Conservation (phyloP, 2,113 vertebrate genomes). For the Pampusana beccarii region DNA sequence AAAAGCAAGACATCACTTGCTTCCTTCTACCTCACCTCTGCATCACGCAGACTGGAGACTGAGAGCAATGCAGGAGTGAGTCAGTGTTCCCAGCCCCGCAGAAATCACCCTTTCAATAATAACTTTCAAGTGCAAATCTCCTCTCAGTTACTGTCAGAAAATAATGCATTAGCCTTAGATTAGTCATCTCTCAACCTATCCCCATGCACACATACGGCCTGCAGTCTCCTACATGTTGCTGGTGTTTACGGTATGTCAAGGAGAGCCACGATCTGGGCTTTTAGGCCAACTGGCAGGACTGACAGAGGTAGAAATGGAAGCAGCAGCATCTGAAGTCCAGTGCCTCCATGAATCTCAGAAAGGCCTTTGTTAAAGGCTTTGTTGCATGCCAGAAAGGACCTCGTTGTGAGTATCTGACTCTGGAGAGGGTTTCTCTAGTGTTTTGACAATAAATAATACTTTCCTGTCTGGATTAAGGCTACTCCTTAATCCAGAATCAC, state of each 20-base stretch:
- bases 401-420: neutral
- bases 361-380: neutral
- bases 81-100: constrained; percentile 9
- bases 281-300: neutral
- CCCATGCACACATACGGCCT: neutral
- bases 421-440: neutral
- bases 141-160: neutral
- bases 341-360: neutral
- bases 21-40: neutral
- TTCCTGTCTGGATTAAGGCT: neutral
- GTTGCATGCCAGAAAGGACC: neutral
- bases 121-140: neutral
- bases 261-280: neutral
- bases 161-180: neutral
- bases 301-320: neutral
- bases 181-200: neutral
- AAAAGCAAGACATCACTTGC: neutral
- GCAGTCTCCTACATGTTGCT: neutral
- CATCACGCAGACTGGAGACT: neutral
- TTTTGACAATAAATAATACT: neutral
- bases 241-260: neutral
- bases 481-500: neutral
- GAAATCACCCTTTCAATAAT: neutral
- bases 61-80: neutral
- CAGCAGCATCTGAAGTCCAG: neutral